A percentile compares a stretch with the other conserved stretches of the same genome.
phyloP scores from a whole-genome alignment of 1,140 invertebrate species.

The Drosophila punjabiensis region DNA sequence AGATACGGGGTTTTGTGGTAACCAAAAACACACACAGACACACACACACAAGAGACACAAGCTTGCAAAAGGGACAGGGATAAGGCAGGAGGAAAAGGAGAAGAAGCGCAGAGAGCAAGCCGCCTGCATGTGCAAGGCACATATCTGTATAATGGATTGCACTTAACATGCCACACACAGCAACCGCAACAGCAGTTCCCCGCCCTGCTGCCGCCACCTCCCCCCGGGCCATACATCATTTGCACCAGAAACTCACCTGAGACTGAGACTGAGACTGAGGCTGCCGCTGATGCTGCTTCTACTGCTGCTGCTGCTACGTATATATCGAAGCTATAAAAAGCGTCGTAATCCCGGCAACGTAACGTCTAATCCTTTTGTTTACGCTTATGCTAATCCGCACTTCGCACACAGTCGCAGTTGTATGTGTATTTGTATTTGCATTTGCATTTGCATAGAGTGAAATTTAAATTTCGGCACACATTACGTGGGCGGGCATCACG shows the following conservation, averaged over 20 bases:
- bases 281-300: slow-evolving; percentile 19
- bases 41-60: slow-evolving; percentile 15
- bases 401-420: slow-evolving; percentile 30
- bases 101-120: slow-evolving; percentile 29
- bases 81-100: neutral
- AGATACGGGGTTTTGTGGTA: slow-evolving; percentile 44
- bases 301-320: slow-evolving; percentile 35
- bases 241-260: slow-evolving; percentile 64
- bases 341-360: slow-evolving; percentile 57
- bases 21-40: slow-evolving; percentile 50
- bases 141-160: slow-evolving; percentile 83
- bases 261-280: slow-evolving; percentile 20
- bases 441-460: slow-evolving; percentile 68
- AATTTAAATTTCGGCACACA: slow-evolving; percentile 83
- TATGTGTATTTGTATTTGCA: slow-evolving; percentile 42
- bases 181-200: slow-evolving; percentile 64
- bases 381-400: slow-evolving; percentile 74
- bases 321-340: slow-evolving; percentile 21
- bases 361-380: slow-evolving; percentile 74
- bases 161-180: slow-evolving; percentile 80
- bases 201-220: neutral
- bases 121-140: slow-evolving; percentile 60
- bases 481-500: slow-evolving; percentile 72
- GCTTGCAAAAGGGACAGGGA: slow-evolving; percentile 9
- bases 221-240: slow-evolving; percentile 71